phyloP scores from a whole-genome alignment of 2,113 vertebrate genomes.

The Mirounga angustirostris region DNA sequence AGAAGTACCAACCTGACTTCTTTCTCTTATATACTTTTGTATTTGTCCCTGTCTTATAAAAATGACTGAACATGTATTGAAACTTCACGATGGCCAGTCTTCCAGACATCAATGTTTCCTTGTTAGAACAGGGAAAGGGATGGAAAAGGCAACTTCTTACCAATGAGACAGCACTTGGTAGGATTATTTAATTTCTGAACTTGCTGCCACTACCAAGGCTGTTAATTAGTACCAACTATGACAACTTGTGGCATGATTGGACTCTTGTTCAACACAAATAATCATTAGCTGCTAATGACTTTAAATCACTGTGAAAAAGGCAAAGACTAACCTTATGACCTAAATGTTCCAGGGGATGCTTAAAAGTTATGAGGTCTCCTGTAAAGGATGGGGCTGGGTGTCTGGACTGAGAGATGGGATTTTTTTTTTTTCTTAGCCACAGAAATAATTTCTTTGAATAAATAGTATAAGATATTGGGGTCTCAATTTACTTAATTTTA shows the following conservation, averaged over 20 bases:
- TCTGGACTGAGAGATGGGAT: neutral
- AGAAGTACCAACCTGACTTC: neutral
- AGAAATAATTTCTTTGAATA: slow-evolving; percentile 32
- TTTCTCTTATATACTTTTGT: neutral
- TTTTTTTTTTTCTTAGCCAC: neutral
- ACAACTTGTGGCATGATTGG: slow-evolving; percentile 65
- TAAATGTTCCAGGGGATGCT: slow-evolving; percentile 20
- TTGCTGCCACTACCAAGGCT: slow-evolving; percentile 50
- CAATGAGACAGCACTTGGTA: neutral
- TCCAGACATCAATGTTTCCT: neutral
- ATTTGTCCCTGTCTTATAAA: slow-evolving; percentile 40
- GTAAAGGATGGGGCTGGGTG: neutral
- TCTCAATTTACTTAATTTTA: slow-evolving; percentile 13
- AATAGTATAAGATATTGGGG: neutral
- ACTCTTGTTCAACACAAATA: slow-evolving; percentile 73
- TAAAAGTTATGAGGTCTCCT: neutral
- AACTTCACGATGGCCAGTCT: neutral
- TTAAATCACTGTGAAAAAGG: slow-evolving; percentile 72
- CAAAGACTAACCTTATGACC: slow-evolving; percentile 52
- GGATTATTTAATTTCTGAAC: slow-evolving; percentile 47
- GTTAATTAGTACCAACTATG: slow-evolving; percentile 74
- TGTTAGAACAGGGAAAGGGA: neutral
- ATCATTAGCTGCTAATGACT: slow-evolving; percentile 75
- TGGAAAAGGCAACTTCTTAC: neutral
- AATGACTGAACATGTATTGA: neutral